Evolutionary conservation across 1,140 invertebrate genomes (phyloP).

Genomic region (Heliconius eleuchia): DNA sequence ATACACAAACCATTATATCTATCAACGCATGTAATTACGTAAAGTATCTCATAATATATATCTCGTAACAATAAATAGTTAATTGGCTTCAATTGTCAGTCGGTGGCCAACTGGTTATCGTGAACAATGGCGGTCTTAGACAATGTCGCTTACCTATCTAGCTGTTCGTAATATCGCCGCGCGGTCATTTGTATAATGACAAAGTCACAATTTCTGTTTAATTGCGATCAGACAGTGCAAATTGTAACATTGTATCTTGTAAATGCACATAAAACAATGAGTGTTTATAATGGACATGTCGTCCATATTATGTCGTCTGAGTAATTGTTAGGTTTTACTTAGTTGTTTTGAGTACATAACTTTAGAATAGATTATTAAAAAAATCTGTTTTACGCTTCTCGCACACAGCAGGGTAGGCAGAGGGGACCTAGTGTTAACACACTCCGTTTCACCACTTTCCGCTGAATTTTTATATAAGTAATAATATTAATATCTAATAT

Average conservation of each 20-base stretch:
- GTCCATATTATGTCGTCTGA: neutral
- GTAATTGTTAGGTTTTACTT: neutral
- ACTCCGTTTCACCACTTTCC: too few relatives aligned
- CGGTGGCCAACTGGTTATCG: conserved; percentile 7
- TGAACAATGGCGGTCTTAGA: conserved; percentile 1
- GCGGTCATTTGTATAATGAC: conserved; percentile 14
- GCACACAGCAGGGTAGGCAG: too few relatives aligned
- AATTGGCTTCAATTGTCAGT: conserved; percentile 14
- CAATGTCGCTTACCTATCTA: neutral
- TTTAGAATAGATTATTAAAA: too few relatives aligned
- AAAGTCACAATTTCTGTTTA: conserved; percentile 21
- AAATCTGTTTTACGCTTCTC: too few relatives aligned
- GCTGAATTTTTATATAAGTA: too few relatives aligned
- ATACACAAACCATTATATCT: neutral
- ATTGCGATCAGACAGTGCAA: conserved; percentile 20
- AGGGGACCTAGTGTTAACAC: too few relatives aligned
- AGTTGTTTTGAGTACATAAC: neutral
- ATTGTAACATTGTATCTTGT: conserved; percentile 20
- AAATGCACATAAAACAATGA: conserved; percentile 15
- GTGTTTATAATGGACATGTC: neutral
- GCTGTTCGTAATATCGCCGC: conserved; percentile 8
- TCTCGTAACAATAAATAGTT: conserved; percentile 12
- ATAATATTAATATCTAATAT: too few relatives aligned
- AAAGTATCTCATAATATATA: neutral
- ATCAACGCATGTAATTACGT: conserved; percentile 5